Evolutionary conservation across 2,113 vertebrate genomes (phyloP), one percentile per base, ranked within the genome.

Genomic region (Bujurquina vittata): DNA sequence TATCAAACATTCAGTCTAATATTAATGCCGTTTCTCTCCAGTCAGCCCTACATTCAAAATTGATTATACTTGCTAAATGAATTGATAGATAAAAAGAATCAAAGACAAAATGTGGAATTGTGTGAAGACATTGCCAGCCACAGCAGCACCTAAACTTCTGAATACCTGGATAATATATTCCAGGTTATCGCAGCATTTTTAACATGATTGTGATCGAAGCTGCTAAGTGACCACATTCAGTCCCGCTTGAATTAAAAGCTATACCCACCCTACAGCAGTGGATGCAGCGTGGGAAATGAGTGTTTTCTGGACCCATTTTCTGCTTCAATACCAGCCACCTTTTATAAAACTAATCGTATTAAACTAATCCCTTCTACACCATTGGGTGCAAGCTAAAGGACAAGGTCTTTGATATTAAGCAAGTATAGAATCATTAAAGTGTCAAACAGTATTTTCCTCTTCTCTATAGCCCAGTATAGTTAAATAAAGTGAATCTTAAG

Each of bases 41-140:
- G 49, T 56, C 75, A 78, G 75, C 60, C 40, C 69, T 87, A 92
- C 92, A 93, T 94, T 94, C 91, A 88, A 72, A 82, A 85, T 33
- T 82, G 83, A 90, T 92, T 89, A 87, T 78, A 87, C 75, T 80
- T 80, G 82, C 84, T 67, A 20, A 83, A 77, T 52, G 37, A 87
- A 17, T 20, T 84, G 84, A 82, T n/a, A 77, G 55, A 59, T 40
- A n/a, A 52, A 84, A 77, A 89, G 22, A 80, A 18, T 60, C 56
- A 87, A 59, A 55, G 10, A 86, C n/a, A 65, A 20, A 85, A 77
- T 33, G 55, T 56, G 54, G 75, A 82, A 84, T 56, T 3, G 10
- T 59, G 26, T 74, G 43, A 58, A 29, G 61, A 55, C 65, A 75
- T 69, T 1, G 62, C 31, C 31, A 84, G 65, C 69, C 35, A 72